A percentile compares a stretch with the other conserved stretches of the same genome.
Conservation (phyloP, 2,888 invertebrate genomes). For the Griposia aprilina region DNA sequence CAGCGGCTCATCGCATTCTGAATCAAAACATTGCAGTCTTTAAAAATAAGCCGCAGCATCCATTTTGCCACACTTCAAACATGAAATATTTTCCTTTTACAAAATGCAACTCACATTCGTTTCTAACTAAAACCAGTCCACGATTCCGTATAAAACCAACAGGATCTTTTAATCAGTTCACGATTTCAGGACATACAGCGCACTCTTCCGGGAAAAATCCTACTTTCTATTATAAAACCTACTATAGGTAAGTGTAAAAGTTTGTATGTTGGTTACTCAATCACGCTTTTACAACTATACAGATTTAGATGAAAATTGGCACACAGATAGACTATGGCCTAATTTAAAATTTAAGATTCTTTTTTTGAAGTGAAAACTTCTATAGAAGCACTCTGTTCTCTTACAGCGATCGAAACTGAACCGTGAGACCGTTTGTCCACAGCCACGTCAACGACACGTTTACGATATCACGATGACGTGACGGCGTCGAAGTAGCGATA, state of each 20-base stretch:
- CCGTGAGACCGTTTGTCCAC: too few species aligned
- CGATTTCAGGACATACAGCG: conserved; percentile 12
- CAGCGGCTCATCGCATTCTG: too few species aligned
- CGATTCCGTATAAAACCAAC: conserved; percentile 13
- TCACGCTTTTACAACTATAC: background rate
- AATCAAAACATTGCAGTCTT: background rate
- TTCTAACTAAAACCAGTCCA: conserved; percentile 9
- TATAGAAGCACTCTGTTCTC: background rate
- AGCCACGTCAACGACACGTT: too few species aligned
- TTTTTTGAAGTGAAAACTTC: too few species aligned
- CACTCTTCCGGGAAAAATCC: background rate
- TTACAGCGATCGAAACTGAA: too few species aligned
- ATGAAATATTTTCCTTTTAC: conserved; percentile 4
- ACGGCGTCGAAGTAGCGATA: too few species aligned
- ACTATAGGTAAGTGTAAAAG: background rate
- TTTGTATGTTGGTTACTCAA: background rate
- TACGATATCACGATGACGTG: too few species aligned
- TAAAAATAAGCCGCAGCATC: background rate
- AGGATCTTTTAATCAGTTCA: conserved; percentile 41
- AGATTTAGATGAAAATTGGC: background rate
- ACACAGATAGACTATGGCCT: too few species aligned
- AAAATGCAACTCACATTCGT: conserved; percentile 27
- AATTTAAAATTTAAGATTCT: too few species aligned
- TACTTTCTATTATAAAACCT: background rate
- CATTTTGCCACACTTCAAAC: background rate